Percentiles rank a stretch among this genome's conserved stretches.
phyloP scores from a whole-genome alignment of 1,140 invertebrate genomes.

The Belonocnema kinseyi region DNA sequence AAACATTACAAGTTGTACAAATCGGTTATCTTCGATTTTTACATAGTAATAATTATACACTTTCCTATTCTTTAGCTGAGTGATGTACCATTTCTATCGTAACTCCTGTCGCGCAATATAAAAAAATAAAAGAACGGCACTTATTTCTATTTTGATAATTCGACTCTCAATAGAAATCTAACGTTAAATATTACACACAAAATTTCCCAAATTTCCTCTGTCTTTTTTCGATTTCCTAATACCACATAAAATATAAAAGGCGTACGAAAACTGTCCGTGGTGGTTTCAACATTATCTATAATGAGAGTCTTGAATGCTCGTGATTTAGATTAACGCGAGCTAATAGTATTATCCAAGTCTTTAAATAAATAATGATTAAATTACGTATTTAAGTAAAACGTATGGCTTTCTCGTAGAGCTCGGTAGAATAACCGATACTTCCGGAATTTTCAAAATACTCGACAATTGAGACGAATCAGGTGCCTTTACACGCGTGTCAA shows the following conservation, averaged over 20 bases:
- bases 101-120: neutral
- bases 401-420: neutral
- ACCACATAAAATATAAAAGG: neutral
- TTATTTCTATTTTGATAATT: conserved; percentile 24
- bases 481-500: neutral
- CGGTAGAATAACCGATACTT: neutral
- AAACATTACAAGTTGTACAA: neutral
- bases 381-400: conserved; percentile 8
- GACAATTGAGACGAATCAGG: neutral
- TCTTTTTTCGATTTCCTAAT: neutral
- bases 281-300: neutral
- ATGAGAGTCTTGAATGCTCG: neutral
- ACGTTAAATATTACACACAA: neutral
- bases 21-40: neutral
- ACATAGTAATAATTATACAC: conserved; percentile 17
- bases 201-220: neutral
- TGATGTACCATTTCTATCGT: conserved; percentile 6
- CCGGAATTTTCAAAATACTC: too few species aligned
- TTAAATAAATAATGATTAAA: conserved; percentile 11
- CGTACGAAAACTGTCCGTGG: neutral
- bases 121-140: conserved; percentile 17
- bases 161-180: conserved; percentile 13
- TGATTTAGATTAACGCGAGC: neutral
- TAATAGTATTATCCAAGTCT: neutral
- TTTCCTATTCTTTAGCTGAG: conserved; percentile 7